A percentile compares a stretch with the other conserved stretches of the same genome.
phyloP scores from a whole-genome alignment of 30 jellyfish, hydroid and myxozoan genomes.

The Chironex yamaguchii region DNA sequence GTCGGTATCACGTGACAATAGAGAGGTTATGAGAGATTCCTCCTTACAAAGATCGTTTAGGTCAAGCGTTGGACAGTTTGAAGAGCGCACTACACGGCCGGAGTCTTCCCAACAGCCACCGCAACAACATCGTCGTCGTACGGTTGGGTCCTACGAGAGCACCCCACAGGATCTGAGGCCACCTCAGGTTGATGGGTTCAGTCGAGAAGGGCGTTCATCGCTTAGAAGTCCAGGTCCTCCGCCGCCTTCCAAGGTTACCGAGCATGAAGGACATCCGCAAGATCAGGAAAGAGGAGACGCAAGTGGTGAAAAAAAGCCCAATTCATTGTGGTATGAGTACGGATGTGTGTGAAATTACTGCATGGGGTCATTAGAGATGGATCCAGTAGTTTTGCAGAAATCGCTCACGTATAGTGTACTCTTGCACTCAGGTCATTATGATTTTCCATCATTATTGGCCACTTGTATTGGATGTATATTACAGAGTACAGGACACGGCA shows the following conservation, averaged over 20 bases:
- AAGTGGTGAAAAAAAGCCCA: background rate
- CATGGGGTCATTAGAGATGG: no score
- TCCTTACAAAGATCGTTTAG: background rate
- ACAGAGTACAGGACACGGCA: no score
- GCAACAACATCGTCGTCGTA: background rate
- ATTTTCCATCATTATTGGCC: no score
- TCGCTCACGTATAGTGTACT: no score
- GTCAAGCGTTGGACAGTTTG: background rate
- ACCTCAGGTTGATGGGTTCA: background rate
- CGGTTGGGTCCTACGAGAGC: background rate
- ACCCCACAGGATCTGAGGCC: background rate
- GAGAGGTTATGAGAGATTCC: background rate
- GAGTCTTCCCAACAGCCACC: background rate
- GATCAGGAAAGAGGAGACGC: background rate
- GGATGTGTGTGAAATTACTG: background rate
- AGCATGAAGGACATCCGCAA: background rate
- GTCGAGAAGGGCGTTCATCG: background rate
- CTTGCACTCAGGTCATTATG: no score
- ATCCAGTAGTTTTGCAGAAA: no score
- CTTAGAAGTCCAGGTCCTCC: background rate
- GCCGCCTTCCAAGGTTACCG: background rate
- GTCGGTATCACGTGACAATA: background rate
- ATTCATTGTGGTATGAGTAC: background rate
- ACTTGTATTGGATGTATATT: no score
- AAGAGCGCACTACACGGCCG: background rate